Evolutionary conservation across 2,888 invertebrate genomes (phyloP).

Genomic region (Sinhomidia bicolor): DNA sequence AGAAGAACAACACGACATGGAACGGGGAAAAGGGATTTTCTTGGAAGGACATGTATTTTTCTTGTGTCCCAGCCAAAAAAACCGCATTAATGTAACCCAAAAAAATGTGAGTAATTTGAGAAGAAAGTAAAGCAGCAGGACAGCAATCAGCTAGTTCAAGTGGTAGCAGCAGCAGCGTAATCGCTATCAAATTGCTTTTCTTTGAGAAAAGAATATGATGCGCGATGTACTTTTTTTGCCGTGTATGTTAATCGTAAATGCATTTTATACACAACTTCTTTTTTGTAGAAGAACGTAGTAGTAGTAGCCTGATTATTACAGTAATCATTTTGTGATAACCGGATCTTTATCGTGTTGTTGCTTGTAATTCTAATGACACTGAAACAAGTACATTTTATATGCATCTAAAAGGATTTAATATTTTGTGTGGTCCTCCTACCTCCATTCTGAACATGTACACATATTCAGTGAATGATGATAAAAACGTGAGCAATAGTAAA

Average conservation of each 20-base stretch:
- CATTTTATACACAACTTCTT: slow-evolving; percentile 10
- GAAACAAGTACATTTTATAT: neutral
- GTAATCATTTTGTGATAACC: slow-evolving; percentile 14
- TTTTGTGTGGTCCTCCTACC: no score
- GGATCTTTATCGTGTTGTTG: slow-evolving; percentile 15
- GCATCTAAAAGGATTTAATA: neutral
- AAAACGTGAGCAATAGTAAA: no score
- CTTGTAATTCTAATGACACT: neutral
- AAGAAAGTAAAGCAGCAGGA: neutral
- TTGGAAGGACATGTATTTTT: slow-evolving; percentile 9
- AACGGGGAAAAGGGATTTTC: neutral
- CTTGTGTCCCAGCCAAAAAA: neutral
- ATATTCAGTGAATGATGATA: no score
- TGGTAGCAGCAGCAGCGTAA: neutral
- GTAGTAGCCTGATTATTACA: neutral
- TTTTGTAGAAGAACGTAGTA: neutral
- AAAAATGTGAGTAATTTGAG: slow-evolving; percentile 44
- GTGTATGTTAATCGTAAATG: neutral
- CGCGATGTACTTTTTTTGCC: neutral
- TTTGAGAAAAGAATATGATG: neutral
- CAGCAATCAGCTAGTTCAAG: neutral
- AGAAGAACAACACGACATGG: no score
- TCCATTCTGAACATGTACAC: no score
- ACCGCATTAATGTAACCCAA: neutral
- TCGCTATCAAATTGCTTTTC: neutral